Conservation (phyloP, 2,113 vertebrate species). For the Peromyscus californicus region DNA sequence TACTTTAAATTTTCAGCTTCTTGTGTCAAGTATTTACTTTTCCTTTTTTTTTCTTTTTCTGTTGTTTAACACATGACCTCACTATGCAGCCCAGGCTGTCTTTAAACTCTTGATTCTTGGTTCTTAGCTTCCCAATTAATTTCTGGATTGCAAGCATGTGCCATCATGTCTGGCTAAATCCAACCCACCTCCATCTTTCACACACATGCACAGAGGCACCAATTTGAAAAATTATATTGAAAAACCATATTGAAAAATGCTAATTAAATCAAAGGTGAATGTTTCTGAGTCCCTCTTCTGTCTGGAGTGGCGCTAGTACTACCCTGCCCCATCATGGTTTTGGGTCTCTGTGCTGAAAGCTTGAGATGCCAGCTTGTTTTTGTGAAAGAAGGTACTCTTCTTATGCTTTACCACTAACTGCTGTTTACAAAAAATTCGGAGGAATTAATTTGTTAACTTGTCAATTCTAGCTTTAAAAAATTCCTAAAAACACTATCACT, state of each 20-base stretch:
- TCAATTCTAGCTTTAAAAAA: background rate
- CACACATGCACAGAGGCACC: background rate
- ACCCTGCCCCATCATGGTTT: accelerated
- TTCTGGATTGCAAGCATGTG: background rate
- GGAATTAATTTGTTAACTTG: background rate
- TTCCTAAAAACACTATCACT: background rate
- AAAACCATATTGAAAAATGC: background rate
- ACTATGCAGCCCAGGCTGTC: background rate
- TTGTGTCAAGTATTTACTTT: background rate
- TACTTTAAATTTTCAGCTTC: background rate
- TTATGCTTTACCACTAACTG: accelerated
- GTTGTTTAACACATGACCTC: background rate
- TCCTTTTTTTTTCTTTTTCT: background rate
- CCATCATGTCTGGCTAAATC: background rate
- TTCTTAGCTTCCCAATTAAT: too few relatives aligned
- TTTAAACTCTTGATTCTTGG: background rate
- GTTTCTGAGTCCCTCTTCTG: background rate
- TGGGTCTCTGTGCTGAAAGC: background rate
- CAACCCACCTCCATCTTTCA: background rate
- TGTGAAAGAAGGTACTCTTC: accelerated
- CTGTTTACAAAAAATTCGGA: background rate
- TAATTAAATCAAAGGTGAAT: background rate
- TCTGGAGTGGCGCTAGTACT: accelerated
- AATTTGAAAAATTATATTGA: background rate
- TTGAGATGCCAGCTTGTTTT: background rate